Conservation (phyloP, 1,140 invertebrate species). For the Popillia japonica region DNA sequence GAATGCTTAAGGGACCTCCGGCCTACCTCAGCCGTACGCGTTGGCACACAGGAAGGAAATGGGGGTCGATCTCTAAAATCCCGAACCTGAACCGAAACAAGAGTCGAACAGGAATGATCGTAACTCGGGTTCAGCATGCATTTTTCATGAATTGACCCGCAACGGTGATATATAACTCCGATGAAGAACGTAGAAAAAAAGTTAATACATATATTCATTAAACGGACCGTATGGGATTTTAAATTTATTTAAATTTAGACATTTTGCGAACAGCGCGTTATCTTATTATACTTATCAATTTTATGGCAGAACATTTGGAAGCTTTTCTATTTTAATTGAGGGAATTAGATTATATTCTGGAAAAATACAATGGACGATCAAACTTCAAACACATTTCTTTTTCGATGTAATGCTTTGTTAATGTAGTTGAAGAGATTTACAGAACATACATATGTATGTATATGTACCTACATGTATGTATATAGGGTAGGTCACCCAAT, state of each 20-base stretch:
- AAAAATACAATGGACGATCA: too few relatives aligned
- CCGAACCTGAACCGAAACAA: not conserved
- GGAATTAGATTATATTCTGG: too few relatives aligned
- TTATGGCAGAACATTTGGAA: too few relatives aligned
- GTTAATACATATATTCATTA: slow-evolving; percentile 34
- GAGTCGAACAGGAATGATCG: slow-evolving; percentile 15
- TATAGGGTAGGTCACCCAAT: too few relatives aligned
- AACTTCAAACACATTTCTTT: too few relatives aligned
- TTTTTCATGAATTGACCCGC: slow-evolving; percentile 26
- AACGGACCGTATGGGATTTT: slow-evolving; percentile 25
- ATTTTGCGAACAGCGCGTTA: not conserved
- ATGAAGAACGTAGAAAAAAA: slow-evolving; percentile 22
- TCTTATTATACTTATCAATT: not conserved
- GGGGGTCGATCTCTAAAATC: slow-evolving; percentile 19
- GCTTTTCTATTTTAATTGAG: too few relatives aligned
- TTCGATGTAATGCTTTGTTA: too few relatives aligned
- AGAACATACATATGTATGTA: too few relatives aligned
- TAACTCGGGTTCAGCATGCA: slow-evolving; percentile 28
- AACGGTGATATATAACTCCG: slow-evolving; percentile 25
- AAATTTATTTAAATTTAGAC: slow-evolving; percentile 33
- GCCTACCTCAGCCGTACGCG: slow-evolving; percentile 2
- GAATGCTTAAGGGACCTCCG: slow-evolving; percentile 13
- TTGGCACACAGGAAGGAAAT: slow-evolving; percentile 2
- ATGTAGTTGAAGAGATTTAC: too few relatives aligned
- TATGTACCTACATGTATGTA: too few relatives aligned